Conservation (phyloP, 2,797 vertebrate genomes). For the Coilia nasus region DNA sequence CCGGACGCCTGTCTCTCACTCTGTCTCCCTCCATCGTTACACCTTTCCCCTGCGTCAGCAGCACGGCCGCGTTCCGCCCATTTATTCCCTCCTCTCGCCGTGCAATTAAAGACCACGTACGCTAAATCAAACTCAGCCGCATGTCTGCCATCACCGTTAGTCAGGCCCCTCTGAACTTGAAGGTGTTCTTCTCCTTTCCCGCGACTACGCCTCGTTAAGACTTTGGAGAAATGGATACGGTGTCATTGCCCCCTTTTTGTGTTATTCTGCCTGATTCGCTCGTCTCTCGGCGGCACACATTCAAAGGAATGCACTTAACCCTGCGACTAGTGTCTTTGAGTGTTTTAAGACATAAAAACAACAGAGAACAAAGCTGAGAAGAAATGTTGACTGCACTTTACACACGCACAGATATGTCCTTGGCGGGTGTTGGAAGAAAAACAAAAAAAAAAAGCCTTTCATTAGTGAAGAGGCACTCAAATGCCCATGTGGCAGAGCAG, state of each 20-base stretch:
- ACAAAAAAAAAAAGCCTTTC: neutral
- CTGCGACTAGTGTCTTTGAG: neutral
- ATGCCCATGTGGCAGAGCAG: neutral
- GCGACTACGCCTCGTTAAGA: neutral
- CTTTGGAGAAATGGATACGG: neutral
- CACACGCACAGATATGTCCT: neutral
- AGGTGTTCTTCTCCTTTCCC: neutral
- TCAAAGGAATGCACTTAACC: neutral
- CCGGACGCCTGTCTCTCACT: neutral
- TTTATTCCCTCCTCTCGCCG: slow-evolving; percentile 33
- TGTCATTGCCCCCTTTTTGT: neutral
- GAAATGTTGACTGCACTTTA: slow-evolving; percentile 55
- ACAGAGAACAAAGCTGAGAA: neutral
- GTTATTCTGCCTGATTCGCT: neutral
- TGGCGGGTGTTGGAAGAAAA: neutral
- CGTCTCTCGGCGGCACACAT: neutral
- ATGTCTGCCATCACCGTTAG: neutral
- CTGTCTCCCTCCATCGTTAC: slow-evolving; percentile 49
- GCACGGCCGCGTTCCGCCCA: slow-evolving; percentile 29
- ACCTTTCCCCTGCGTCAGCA: slow-evolving; percentile 44
- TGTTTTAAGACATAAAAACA: neutral
- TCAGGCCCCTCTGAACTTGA: slow-evolving; percentile 2
- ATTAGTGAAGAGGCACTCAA: neutral
- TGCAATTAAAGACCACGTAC: slow-evolving; percentile 64
- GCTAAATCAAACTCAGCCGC: slow-evolving; percentile 56